Evolutionary conservation across 2,888 invertebrate species (phyloP).

Genomic region (Acleris literana): DNA sequence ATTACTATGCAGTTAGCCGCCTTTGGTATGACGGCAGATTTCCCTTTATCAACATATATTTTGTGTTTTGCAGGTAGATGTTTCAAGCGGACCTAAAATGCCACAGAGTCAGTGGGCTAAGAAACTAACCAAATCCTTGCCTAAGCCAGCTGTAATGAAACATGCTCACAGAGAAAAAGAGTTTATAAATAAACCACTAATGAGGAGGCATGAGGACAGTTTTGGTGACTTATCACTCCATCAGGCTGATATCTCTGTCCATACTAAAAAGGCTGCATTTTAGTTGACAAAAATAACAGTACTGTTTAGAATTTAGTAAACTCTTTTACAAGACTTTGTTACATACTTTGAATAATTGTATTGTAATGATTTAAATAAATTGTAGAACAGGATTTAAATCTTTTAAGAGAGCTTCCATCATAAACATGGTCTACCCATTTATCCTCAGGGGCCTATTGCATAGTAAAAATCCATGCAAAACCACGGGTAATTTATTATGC

Average conservation of each 20-base stretch:
- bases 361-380: not conserved
- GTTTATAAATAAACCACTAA: slow-evolving; percentile 46
- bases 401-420: too few species aligned
- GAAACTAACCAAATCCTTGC: slow-evolving; percentile 54
- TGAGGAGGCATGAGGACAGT: slow-evolving; percentile 57
- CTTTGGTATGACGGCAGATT: too few species aligned
- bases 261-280: slow-evolving; percentile 63
- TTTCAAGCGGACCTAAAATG: slow-evolving; percentile 57
- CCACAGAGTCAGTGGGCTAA: slow-evolving; percentile 60
- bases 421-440: too few species aligned
- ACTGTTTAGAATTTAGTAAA: not conserved
- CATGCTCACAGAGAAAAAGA: slow-evolving; percentile 60
- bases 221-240: slow-evolving; percentile 60
- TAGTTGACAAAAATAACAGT: slow-evolving; percentile 22
- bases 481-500: too few species aligned
- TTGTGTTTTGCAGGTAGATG: slow-evolving; percentile 54
- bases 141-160: slow-evolving; percentile 61
- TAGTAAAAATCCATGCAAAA: too few species aligned
- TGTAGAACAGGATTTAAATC: too few species aligned
- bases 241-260: slow-evolving; percentile 70
- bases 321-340: not conserved
- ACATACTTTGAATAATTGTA: not conserved
- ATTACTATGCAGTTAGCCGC: too few species aligned
- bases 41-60: not conserved
- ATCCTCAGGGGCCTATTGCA: too few species aligned